Evolutionary conservation across 2,113 vertebrate genomes (phyloP), one percentile per base, ranked within the genome.

Genomic region (Phasianus colchicus): DNA sequence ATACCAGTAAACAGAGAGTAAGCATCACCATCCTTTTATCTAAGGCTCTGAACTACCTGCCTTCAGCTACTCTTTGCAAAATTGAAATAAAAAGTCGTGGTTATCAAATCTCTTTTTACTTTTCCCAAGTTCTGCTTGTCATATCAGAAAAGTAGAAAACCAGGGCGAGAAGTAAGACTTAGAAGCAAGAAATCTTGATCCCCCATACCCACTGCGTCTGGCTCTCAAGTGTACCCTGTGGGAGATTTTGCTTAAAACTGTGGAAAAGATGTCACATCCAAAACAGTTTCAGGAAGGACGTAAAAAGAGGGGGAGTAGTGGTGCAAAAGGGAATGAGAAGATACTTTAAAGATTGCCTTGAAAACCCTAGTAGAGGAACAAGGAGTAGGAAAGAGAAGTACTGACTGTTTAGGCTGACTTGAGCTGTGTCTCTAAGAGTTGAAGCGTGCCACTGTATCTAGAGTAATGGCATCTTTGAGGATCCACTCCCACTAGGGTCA

Each of bases 1-100:
- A 96, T 45, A 86, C 64, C 61, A 96, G 94, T 81, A 95, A 98
- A 67, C 96, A 93, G n/a, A 96, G 92, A 97, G 98, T 98, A 43
- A 93, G 97, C 71, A 84, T 84, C 85, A 43, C 34, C 11, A 5
- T 73, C 89, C 38, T 86, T 86, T 67, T 88, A 15, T 61, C 61
- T 34, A 87, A 57, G 47, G 29, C 38, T 67, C 67, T 73, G 57
- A 87, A 29, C 36, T 83, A 69, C 43, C 34, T 70, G 32, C 14
- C 54, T 11, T 61, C 24, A 10, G n/a, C 71, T 92, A 16, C 50
- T 1, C 0, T 75, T 67, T 63, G 43, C 22, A 95, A 74, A 86
- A 73, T 30, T 82, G 52, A 91, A 70, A 52, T 73, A 55, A 66
- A 58, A 91, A 82, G 24, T 52, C 22, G 15, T 58, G 17, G 15